Evolutionary conservation across 2,888 invertebrate genomes (phyloP), one percentile per base, ranked within the genome.

Genomic region (Hesperia comma): DNA sequence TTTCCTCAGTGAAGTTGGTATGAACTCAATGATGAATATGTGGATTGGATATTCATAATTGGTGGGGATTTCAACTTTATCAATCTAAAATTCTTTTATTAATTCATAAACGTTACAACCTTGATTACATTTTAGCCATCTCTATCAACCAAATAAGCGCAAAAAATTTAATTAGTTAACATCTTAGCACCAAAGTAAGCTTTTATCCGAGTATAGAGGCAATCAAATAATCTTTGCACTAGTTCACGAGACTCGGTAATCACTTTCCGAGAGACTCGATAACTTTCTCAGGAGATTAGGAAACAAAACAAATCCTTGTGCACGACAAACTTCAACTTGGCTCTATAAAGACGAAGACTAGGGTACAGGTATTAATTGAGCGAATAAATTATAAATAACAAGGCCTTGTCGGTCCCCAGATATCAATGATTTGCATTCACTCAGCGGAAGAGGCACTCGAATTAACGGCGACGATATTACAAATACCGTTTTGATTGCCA

Each of bases 361-460:
- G 66, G 63, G 77, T 76, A 79, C 75, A 76, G 80, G 78, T 84
- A 84, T 84, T 87, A 88, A 88, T 88, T 87, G 85, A 83, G 82
- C 79, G 83, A 87, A 86, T 88, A 88, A 87, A 88, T 88, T 87
- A 87, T 86, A 86, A 88, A 85, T 83, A 86, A 84, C 79, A 77
- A 76, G 72, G 69, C 75, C 71, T 74, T 76, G 68, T 78, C 79
- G 76, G 75, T 77, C 77, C 77, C 69, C 60, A 67, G 21, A 66
- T 67, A 68, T 21, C 56, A 57, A 26, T 54, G 71, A 55, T 67
- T 66, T 63, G 60, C 55, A 67, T 69, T 53, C 62, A 53, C 64
- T 68, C 37, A 61, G 61, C 61, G 57, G 58, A 33, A 60, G 58
- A 33, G 37, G 46, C 51, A 37, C 17, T 43, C 19, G 55, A 46